Evolutionary conservation across 2,113 vertebrate genomes (phyloP).

Genomic region (Psettodes erumei): DNA sequence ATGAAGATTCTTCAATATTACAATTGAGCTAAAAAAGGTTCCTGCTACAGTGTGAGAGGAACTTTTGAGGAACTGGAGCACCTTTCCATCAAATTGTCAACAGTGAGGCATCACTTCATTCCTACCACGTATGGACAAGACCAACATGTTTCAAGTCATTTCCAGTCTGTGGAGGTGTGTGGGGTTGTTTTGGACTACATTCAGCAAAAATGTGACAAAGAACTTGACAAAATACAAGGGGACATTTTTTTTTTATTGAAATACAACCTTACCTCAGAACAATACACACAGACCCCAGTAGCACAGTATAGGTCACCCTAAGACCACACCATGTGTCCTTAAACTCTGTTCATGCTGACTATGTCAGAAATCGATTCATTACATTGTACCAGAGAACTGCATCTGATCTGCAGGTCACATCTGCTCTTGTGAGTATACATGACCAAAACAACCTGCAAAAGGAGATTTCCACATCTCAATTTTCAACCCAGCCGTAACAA

Average conservation of each 20-base stretch:
- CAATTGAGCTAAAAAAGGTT: fast-evolving
- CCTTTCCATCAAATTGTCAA: neutral
- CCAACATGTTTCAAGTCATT: neutral
- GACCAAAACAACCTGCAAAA: neutral
- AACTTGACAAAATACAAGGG: conserved; percentile 53
- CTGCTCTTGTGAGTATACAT: neutral
- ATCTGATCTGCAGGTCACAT: conserved; percentile 59
- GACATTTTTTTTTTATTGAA: conserved; percentile 29
- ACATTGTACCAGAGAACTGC: conserved; percentile 79
- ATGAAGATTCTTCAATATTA: neutral
- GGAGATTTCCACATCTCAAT: conserved; percentile 67
- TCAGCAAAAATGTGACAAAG: conserved; percentile 23
- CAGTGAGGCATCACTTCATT: neutral
- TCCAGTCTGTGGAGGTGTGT: conserved; percentile 46
- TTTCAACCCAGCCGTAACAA: neutral
- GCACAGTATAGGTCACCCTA: conserved; percentile 25
- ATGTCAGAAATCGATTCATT: conserved; percentile 73
- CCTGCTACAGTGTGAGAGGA: conserved; percentile 28
- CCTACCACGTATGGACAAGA: neutral
- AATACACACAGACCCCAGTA: fast-evolving
- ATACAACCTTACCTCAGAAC: neutral
- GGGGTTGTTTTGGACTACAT: conserved; percentile 68
- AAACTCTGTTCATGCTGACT: neutral
- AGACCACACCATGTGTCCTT: fast-evolving
- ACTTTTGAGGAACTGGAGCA: conserved; percentile 53